A percentile compares a stretch with the other conserved stretches of the same genome.
These are phyloP conservation scores for Streblospio benedicti DNA, from an alignment of 1,140 invertebrate species.

Conservation along the genomic window DNA sequence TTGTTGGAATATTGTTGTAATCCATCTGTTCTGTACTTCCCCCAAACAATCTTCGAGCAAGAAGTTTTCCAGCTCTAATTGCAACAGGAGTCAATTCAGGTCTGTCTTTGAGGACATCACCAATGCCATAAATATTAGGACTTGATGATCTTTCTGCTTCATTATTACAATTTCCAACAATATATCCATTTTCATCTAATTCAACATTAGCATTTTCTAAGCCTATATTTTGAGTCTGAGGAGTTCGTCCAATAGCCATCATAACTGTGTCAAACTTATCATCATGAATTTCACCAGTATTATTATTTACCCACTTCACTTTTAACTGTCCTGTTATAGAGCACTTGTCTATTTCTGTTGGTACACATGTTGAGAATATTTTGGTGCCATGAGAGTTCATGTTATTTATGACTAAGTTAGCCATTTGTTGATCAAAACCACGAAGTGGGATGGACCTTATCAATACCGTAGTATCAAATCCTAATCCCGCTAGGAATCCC, in stretches of 20 bases:
- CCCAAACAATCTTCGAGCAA: constrained; percentile 56
- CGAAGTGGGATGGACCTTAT: constrained; percentile 78
- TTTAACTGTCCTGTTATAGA: constrained; percentile 58
- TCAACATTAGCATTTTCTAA: constrained; percentile 1
- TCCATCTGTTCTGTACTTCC: constrained; percentile 50
- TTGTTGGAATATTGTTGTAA: constrained; percentile 82
- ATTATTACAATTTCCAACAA: constrained; percentile 21
- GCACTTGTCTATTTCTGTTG: constrained; percentile 58
- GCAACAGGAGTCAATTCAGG: constrained; percentile 94
- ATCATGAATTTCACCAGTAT: constrained; percentile 38
- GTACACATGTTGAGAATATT: constrained; percentile 70
- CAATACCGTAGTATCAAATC: constrained; percentile 79
- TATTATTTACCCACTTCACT: constrained; percentile 59
- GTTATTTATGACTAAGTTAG: constrained; percentile 65
- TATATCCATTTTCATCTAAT: constrained; percentile 11
- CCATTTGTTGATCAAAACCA: constrained; percentile 96
- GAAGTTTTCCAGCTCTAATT: constrained; percentile 79
- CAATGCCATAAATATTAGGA: constrained; percentile 81
- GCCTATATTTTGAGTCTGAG: constrained; percentile 9
- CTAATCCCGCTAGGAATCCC: constrained; percentile 83
- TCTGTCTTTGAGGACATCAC: constrained; percentile 78
- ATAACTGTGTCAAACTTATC: constrained; percentile 44
- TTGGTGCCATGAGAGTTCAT: constrained; percentile 73
- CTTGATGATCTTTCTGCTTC: constrained; percentile 73
- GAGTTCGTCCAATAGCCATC: constrained; percentile 10